Evolutionary conservation across 2,888 invertebrate genomes (phyloP).

Genomic region (Heteromurus nitidus): DNA sequence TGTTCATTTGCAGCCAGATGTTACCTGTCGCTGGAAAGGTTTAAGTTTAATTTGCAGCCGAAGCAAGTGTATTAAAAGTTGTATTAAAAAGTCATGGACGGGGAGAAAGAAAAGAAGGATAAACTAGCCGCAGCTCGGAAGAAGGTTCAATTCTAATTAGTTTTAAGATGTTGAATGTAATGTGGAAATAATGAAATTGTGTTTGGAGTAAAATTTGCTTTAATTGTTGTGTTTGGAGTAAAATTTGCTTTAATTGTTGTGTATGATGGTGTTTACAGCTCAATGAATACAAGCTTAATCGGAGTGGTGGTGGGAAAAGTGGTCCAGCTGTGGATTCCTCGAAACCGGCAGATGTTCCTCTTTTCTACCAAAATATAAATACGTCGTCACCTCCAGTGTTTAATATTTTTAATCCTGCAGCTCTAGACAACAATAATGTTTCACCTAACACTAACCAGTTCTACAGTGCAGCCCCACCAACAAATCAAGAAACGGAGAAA

Average conservation of each 20-base stretch:
- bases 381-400: background rate
- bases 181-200: background rate
- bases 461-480: background rate
- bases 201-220: background rate
- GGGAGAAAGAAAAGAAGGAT: conserved; percentile 56
- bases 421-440: conserved; percentile 31
- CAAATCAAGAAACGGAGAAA: no score
- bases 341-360: conserved; percentile 53
- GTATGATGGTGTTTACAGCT: conserved; percentile 44
- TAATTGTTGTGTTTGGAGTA: background rate
- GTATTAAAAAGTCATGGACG: conserved; percentile 26
- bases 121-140: conserved; percentile 56
- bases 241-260: background rate
- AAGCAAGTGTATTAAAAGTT: no score
- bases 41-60: no score
- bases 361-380: conserved; percentile 47
- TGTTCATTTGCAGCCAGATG: no score
- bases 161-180: no score
- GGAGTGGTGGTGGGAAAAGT: background rate
- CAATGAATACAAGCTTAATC: conserved; percentile 58
- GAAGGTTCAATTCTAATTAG: no score
- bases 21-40: no score
- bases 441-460: background rate
- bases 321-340: background rate
- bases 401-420: conserved; percentile 51